Percentiles rank a stretch among this genome's conserved stretches.
phyloP scores from a whole-genome alignment of 2,888 invertebrate genomes.

The Nephrotoma guestfalica region DNA sequence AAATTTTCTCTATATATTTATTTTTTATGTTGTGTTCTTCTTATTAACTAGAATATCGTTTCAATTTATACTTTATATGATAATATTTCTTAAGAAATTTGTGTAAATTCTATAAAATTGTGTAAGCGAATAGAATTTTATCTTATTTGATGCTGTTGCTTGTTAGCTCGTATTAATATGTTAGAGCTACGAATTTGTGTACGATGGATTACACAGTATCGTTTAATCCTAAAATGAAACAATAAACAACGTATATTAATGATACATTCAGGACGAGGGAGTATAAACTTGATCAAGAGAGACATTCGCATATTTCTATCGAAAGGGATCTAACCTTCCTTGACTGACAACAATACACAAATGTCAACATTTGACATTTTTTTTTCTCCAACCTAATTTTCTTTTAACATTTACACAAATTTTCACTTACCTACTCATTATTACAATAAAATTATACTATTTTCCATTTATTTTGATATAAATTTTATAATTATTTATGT shows the following conservation, averaged over 20 bases:
- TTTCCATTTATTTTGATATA: conserved; percentile 6
- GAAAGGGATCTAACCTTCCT: conserved; percentile 5
- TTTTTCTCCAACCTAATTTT: not conserved
- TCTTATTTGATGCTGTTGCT: conserved; percentile 3
- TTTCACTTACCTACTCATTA: conserved; percentile 5
- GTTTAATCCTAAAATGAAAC: conserved; percentile 12
- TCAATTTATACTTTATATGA: not conserved
- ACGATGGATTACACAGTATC: conserved; percentile 9
- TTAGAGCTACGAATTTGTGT: conserved; percentile 3
- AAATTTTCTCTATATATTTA: conserved; percentile 18
- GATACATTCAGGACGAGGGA: not conserved
- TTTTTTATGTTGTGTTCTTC: conserved; percentile 11
- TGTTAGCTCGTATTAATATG: not conserved
- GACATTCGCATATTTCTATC: not conserved
- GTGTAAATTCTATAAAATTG: not conserved
- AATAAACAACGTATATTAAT: not conserved
- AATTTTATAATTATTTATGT: not conserved
- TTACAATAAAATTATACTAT: conserved; percentile 3
- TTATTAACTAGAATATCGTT: not conserved
- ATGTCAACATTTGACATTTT: conserved; percentile 2
- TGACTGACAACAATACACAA: conserved; percentile 6
- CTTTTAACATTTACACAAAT: not conserved
- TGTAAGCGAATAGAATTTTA: not conserved
- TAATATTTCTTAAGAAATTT: not conserved
- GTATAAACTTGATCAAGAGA: not conserved